These are phyloP conservation scores for Mythimna ferrago DNA, from an alignment of 2,888 invertebrate species.

Conservation along the genomic window DNA sequence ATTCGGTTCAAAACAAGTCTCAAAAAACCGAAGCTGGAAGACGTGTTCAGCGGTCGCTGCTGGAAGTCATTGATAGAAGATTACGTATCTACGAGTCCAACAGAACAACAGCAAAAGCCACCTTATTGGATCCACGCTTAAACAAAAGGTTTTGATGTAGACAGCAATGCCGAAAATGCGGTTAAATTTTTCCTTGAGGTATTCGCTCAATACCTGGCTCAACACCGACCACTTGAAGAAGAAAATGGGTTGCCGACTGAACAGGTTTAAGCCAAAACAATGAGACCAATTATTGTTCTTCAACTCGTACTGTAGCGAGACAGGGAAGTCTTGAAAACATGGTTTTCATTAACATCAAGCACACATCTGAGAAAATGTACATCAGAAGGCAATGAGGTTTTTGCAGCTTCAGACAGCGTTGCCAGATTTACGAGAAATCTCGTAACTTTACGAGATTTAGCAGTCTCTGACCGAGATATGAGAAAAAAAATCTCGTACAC, in stretches of 20 bases:
- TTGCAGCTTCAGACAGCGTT: too few species aligned
- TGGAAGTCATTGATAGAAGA: conserved; percentile 24
- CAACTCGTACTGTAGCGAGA: conserved; percentile 7
- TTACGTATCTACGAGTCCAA: conserved; percentile 23
- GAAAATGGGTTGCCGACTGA: conserved; percentile 4
- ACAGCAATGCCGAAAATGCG: conserved; percentile 55
- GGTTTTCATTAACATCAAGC: too few species aligned
- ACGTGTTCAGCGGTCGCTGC: conserved; percentile 14
- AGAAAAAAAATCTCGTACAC: too few species aligned
- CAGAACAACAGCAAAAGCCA: conserved; percentile 31
- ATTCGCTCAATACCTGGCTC: conserved; percentile 20
- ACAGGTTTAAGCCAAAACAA: conserved; percentile 26
- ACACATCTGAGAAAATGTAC: too few species aligned
- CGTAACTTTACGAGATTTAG: too few species aligned
- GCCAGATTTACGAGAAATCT: too few species aligned
- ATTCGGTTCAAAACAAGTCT: conserved; percentile 39
- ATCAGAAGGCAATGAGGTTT: too few species aligned
- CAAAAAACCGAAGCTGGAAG: conserved; percentile 45
- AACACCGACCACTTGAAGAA: conserved; percentile 10
- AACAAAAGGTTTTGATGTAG: conserved; percentile 56
- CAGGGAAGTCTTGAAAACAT: neutral
- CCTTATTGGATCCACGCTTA: conserved; percentile 34
- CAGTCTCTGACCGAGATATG: too few species aligned
- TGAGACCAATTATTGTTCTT: conserved; percentile 29
- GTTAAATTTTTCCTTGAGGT: conserved; percentile 21